A percentile compares a stretch with the other conserved stretches of the same genome.
These are phyloP conservation scores for Cheumatopsyche charites DNA, from an alignment of 1,140 invertebrate species.

Conservation along the genomic window DNA sequence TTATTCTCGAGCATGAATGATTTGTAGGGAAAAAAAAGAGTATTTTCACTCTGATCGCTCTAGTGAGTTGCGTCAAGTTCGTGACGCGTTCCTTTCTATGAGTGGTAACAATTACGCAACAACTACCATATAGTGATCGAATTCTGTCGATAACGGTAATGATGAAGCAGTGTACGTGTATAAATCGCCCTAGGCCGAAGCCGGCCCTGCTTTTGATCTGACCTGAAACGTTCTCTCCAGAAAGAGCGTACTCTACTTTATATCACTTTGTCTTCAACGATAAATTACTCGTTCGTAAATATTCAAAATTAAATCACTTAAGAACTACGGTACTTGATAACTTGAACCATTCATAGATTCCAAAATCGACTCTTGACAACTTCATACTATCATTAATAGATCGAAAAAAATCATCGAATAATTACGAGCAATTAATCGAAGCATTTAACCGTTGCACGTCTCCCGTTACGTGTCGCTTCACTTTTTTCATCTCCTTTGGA, in stretches of 20 bases:
- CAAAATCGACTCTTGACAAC: no score
- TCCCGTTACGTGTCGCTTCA: constrained; percentile 15
- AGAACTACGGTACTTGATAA: no score
- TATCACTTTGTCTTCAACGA: no score
- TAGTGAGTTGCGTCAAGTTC: constrained; percentile 14
- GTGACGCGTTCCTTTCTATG: constrained; percentile 26
- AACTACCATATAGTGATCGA: constrained; percentile 23
- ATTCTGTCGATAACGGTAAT: constrained; percentile 31
- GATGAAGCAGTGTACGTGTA: constrained; percentile 1
- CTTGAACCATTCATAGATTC: no score
- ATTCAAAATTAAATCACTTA: no score
- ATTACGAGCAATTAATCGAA: no score
- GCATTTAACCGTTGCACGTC: neutral
- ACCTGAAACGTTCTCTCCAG: constrained; percentile 4
- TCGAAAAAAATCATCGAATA: no score
- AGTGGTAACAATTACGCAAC: constrained; percentile 24
- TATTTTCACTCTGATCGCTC: constrained; percentile 3
- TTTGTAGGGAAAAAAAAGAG: constrained; percentile 20
- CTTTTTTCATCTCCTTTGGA: neutral
- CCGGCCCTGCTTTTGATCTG: constrained; percentile 27
- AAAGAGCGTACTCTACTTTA: neutral
- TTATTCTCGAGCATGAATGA: no score
- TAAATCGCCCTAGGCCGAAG: constrained; percentile 23
- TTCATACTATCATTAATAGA: no score
- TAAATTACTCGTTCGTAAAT: no score